A percentile compares a stretch with the other conserved stretches of the same genome.
Conservation (phyloP, 2,797 vertebrate genomes). For the Propithecus deckenii region DNA sequence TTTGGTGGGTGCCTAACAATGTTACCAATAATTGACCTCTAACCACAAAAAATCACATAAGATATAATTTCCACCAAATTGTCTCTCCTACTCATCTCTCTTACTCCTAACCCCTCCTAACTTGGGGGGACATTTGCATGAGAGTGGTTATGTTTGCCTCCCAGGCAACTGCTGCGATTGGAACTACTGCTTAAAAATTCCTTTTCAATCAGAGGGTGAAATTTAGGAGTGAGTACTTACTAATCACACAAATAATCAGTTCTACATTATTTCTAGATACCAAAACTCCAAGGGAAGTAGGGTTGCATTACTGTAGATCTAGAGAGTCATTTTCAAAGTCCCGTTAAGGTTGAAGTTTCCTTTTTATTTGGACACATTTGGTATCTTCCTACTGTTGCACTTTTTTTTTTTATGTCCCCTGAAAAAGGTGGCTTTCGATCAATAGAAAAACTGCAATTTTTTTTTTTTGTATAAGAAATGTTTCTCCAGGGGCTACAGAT, state of each 20-base stretch:
- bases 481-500: background rate
- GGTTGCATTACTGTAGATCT: background rate
- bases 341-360: background rate
- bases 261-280: background rate
- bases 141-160: background rate
- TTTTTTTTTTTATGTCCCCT: background rate
- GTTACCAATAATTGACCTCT: background rate
- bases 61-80: background rate
- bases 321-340: background rate
- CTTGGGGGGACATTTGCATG: background rate
- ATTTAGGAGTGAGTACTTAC: background rate
- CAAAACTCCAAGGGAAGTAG: background rate
- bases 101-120: background rate
- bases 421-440: background rate
- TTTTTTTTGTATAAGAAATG: constrained; percentile 1
- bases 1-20: background rate
- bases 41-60: background rate
- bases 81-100: background rate
- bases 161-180: background rate
- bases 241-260: background rate
- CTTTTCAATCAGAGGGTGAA: background rate
- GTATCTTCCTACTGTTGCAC: background rate
- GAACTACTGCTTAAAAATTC: background rate
- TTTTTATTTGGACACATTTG: background rate
- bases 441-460: background rate